Base-by-base conservation (phyloP, 2,113 vertebrate species). In the Rhodinocichla rosea region DNA sequence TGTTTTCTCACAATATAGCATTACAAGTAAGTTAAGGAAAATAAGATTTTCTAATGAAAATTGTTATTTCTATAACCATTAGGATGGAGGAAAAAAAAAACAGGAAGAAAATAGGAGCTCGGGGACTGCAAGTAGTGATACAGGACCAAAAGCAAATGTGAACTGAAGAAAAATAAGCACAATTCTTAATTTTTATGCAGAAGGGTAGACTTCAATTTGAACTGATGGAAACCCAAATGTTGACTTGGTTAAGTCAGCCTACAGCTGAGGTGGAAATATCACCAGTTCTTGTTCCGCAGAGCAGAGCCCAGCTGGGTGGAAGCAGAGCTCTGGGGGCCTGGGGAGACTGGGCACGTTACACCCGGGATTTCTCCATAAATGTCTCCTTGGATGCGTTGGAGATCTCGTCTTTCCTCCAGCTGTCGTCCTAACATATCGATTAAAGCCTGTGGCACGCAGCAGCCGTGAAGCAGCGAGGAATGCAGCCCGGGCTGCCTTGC, bases 241-340 rank as follows among this genome's bases (percentile, higher is more conserved):
- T 86, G 49, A 10, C 45, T 79, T 32, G 47, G 24, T 47, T 68
- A 60, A 57, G 39, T 35, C 50, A 71, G 30, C 23, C 1, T 65
- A 14, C 18, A 44, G 2, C 57, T 55, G 45, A 45, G 60, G 9
- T 47, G 35, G 63, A 56, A 60, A 33, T 37, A 4, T 1, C 26
- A 1, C 0, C 13, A 18, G 2, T 14, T 37, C 32, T 8, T 33
- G 59, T 71, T 74, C 26, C 8, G 5, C 32, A 1, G 3, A 1
- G 35, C 37, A 7, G 33, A 65, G 57, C 39, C 49, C 47, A 4
- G 57, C 49, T 30, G 52, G 60, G 39, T 62, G 55, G 83, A 15
- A 62, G 76, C 33, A 35, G 71, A 10, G 22, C 24, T 23, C 30
- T 0, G 4, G 39, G 37, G 23, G 11, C 12, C 1, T 5, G 50